Evolutionary conservation across 2,113 vertebrate species (phyloP).

Genomic region (Chascanopsetta lugubris): DNA sequence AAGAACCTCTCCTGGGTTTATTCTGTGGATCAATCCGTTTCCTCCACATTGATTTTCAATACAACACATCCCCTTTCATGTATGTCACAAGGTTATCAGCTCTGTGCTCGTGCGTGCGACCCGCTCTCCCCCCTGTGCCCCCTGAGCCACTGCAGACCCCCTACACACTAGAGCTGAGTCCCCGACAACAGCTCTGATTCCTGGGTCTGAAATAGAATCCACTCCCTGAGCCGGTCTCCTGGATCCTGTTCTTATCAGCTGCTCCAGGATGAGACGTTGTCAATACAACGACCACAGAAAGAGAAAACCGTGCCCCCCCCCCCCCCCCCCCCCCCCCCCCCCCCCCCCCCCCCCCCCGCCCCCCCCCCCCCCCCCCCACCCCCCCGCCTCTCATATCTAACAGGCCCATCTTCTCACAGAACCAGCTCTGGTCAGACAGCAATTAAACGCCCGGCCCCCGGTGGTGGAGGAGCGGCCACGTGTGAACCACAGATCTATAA

Average conservation of each 20-base stretch:
- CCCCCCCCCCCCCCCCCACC: not conserved
- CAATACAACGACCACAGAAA: slow-evolving; percentile 79
- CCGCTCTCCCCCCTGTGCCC: slow-evolving; percentile 56
- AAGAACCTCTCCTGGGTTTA: slow-evolving; percentile 19
- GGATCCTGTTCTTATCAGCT: slow-evolving; percentile 74
- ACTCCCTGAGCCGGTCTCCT: slow-evolving; percentile 53
- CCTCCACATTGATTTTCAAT: slow-evolving; percentile 65
- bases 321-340: slow-evolving; percentile 9
- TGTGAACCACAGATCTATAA: slow-evolving; percentile 79
- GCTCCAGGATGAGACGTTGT: slow-evolving; percentile 70
- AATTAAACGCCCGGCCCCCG: slow-evolving; percentile 71
- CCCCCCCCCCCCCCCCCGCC: slow-evolving; percentile 44
- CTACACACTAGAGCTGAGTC: too few species aligned
- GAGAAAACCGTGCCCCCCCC: slow-evolving; percentile 48
- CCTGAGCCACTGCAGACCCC: not conserved
- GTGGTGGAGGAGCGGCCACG: slow-evolving; percentile 35
- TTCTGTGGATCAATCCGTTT: slow-evolving; percentile 67
- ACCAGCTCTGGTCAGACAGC: slow-evolving; percentile 61
- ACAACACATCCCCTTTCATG: slow-evolving; percentile 57
- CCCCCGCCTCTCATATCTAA: slow-evolving; percentile 50
- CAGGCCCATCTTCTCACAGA: slow-evolving; percentile 62
- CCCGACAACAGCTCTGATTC: slow-evolving; percentile 40
- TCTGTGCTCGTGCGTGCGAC: slow-evolving; percentile 54
- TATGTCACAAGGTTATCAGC: slow-evolving; percentile 46
- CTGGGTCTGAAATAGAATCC: slow-evolving; percentile 73